phyloP scores from a whole-genome alignment of 2,888 invertebrate species.

The Kryphioiulus occultus region DNA sequence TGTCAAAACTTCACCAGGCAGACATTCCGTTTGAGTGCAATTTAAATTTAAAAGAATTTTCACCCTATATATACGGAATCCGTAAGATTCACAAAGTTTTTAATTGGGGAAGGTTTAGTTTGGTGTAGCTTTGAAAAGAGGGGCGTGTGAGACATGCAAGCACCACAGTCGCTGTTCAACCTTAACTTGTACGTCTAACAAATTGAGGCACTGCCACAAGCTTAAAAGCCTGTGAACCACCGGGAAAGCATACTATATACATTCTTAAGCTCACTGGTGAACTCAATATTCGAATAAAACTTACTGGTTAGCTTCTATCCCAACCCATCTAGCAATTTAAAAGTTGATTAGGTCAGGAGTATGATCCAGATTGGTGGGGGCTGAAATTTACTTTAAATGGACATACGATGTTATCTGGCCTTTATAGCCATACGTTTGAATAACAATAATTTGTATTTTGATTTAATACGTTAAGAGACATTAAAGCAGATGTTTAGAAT shows the following conservation, averaged over 20 bases:
- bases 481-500: no score
- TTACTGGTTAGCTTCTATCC: neutral
- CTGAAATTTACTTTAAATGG: no score
- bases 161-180: neutral
- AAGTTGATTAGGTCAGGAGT: no score
- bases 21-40: neutral
- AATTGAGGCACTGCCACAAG: neutral
- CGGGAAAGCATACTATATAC: neutral
- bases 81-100: neutral
- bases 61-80: neutral
- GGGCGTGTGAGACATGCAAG: conserved; percentile 47
- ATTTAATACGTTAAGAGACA: no score
- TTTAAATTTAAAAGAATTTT: neutral
- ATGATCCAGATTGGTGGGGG: no score
- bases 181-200: neutral
- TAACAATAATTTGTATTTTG: no score
- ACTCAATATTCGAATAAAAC: neutral
- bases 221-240: neutral
- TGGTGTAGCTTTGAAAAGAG: neutral
- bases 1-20: conserved; percentile 23
- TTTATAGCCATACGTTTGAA: no score
- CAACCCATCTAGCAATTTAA: neutral
- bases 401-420: no score
- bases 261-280: neutral
- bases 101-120: neutral